Percentiles rank a stretch among this genome's conserved stretches.
These are phyloP conservation scores for Progne subis DNA, from an alignment of 2,113 vertebrate genomes.

Conservation along the genomic window DNA sequence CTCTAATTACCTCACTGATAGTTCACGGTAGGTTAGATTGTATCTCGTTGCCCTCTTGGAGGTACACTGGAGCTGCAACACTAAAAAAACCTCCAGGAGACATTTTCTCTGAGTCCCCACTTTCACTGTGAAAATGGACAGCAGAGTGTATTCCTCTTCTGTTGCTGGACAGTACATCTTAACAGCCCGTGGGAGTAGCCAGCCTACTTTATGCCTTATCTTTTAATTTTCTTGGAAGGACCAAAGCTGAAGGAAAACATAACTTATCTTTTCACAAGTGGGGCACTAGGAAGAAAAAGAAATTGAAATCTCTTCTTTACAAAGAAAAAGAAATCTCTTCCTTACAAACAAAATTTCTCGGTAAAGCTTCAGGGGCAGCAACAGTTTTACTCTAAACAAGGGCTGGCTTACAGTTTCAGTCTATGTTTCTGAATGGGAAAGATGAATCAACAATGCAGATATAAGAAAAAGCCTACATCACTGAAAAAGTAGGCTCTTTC, in stretches of 20 bases:
- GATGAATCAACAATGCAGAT: not conserved
- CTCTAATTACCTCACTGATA: not conserved
- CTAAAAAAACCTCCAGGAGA: not conserved
- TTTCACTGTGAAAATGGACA: not conserved
- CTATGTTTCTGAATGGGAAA: rapidly evolving
- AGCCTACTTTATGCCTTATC: not conserved
- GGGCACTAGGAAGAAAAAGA: not conserved
- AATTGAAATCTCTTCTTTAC: not conserved
- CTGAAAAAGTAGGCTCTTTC: not conserved
- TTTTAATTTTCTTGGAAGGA: not conserved
- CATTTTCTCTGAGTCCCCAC: not conserved
- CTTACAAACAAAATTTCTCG: not conserved
- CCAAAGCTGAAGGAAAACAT: not conserved
- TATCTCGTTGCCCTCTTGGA: not conserved
- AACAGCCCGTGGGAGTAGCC: not conserved
- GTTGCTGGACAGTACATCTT: not conserved
- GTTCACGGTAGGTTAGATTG: slow-evolving; percentile 1
- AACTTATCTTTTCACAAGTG: not conserved
- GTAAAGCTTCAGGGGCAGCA: not conserved
- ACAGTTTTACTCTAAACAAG: not conserved
- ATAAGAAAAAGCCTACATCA: not conserved
- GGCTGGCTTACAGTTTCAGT: not conserved
- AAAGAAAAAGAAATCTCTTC: not conserved
- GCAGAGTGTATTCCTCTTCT: not conserved
- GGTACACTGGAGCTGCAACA: not conserved